These are phyloP conservation scores for Carassius gibelio DNA, from an alignment of 2,113 vertebrate genomes.

Conservation along the genomic window DNA sequence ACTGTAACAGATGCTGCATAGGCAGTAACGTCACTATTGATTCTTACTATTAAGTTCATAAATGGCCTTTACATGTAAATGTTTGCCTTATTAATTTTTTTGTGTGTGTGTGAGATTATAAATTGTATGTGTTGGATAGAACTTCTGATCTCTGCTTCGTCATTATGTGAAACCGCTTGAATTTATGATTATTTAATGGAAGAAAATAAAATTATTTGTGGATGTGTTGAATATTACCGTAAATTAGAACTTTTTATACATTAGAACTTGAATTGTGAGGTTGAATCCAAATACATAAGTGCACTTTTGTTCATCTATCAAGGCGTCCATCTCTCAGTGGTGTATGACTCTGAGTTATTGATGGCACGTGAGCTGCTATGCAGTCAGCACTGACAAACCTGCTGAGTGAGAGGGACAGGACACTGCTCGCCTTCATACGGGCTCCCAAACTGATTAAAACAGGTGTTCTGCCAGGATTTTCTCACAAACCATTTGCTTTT, in stretches of 20 bases:
- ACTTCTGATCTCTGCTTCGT: background rate
- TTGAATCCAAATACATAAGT: background rate
- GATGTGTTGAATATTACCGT: background rate
- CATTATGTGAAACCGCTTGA: background rate
- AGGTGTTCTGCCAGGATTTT: conserved; percentile 1
- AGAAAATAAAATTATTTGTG: background rate
- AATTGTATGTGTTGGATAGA: background rate
- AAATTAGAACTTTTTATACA: background rate
- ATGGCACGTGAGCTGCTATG: background rate
- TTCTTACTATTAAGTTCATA: background rate
- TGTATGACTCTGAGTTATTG: background rate
- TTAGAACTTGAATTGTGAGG: background rate
- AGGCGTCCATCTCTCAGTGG: background rate
- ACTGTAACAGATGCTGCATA: background rate
- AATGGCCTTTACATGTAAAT: background rate
- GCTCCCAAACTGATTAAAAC: conserved; percentile 26
- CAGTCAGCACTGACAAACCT: conserved; percentile 10
- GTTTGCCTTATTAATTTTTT: background rate
- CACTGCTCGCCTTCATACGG: conserved; percentile 3
- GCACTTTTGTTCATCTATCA: background rate
- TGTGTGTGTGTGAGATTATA: background rate
- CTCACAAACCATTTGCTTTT: background rate
- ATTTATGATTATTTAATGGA: background rate
- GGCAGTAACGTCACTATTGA: background rate
- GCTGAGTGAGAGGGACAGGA: conserved; percentile 31